Evolutionary conservation across 2,113 vertebrate species (phyloP).

Genomic region (Periophthalmus modestus): DNA sequence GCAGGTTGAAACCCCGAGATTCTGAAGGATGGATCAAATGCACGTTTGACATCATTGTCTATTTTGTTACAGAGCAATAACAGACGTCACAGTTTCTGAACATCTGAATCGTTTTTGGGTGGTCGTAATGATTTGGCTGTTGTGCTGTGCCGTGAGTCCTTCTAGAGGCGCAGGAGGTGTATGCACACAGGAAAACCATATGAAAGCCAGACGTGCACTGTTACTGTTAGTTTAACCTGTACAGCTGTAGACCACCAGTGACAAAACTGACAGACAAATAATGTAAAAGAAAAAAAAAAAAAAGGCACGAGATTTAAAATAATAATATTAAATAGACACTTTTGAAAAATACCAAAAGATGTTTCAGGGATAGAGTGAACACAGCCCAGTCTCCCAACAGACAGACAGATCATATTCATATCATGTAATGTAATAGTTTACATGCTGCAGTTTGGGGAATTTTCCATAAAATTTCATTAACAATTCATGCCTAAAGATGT

Average conservation of each 20-base stretch:
- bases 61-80: too few species aligned
- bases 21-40: too few species aligned
- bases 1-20: too few species aligned
- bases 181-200: constrained; percentile 38
- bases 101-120: background rate
- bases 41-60: too few species aligned
- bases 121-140: background rate
- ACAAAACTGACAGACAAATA: constrained; percentile 14
- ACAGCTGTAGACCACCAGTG: constrained; percentile 25
- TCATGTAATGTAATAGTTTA: background rate
- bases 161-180: background rate
- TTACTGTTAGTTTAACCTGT: constrained; percentile 62
- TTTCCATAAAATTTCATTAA: background rate
- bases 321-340: background rate
- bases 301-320: constrained; percentile 23
- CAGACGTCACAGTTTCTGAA: too few species aligned
- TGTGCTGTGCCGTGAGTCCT: background rate
- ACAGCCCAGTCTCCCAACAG: background rate
- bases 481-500: background rate
- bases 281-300: too few species aligned
- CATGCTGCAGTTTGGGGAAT: background rate
- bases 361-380: constrained; percentile 48
- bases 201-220: constrained; percentile 71
- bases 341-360: constrained; percentile 23
- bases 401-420: background rate